These are phyloP conservation scores for Ceratoteleas bidentatus DNA, from an alignment of 1,140 invertebrate genomes.

Conservation along the genomic window DNA sequence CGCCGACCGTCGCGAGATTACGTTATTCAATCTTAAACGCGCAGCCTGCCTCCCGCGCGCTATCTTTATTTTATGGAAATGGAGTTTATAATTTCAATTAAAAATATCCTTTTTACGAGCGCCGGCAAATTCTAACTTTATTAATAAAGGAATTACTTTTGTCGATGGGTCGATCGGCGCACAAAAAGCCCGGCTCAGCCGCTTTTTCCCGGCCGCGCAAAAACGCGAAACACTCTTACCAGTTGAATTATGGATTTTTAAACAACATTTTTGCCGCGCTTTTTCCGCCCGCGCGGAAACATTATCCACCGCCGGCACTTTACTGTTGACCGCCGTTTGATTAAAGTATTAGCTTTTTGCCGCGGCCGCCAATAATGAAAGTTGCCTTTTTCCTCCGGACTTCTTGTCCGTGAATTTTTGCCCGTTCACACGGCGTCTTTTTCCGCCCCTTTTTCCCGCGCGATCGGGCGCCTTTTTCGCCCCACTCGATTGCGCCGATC, in stretches of 20 bases:
- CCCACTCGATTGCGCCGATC: too few species aligned
- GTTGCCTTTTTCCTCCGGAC: conserved; percentile 6
- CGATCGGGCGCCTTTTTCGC: too few species aligned
- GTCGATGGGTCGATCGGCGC: conserved; percentile 44
- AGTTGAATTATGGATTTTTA: conserved; percentile 46
- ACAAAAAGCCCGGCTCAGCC: conserved; percentile 26
- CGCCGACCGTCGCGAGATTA: conserved; percentile 20
- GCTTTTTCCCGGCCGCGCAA: conserved; percentile 26
- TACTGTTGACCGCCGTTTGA: conserved; percentile 27
- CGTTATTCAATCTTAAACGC: conserved; percentile 43
- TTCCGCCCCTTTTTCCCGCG: too few species aligned
- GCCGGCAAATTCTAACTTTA: conserved; percentile 35
- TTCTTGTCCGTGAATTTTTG: background rate
- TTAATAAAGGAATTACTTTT: conserved; percentile 58
- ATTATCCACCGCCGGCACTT: background rate
- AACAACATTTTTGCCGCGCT: conserved; percentile 39
- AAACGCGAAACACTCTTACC: conserved; percentile 32
- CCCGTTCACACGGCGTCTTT: too few species aligned
- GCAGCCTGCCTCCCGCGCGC: conserved; percentile 2
- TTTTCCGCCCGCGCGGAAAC: conserved; percentile 2
- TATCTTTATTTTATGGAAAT: conserved; percentile 42
- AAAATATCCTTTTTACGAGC: conserved; percentile 51
- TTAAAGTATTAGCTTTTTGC: conserved; percentile 17
- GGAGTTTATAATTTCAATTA: conserved; percentile 60
- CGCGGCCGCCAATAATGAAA: background rate